Evolutionary conservation across 1,140 invertebrate species (phyloP).

Genomic region (Meteorus sp.): DNA sequence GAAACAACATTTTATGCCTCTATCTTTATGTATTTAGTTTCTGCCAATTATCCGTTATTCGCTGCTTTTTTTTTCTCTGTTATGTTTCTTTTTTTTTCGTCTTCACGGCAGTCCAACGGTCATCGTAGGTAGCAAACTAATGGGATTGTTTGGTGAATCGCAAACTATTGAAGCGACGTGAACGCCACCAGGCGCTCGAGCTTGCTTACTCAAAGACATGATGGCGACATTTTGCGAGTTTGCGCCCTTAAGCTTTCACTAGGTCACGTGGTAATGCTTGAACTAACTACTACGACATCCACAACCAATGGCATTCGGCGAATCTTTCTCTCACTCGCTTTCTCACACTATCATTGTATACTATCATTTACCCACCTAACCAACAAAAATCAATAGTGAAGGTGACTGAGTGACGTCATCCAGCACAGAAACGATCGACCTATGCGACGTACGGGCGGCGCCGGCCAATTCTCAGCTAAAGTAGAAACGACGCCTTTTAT

Average conservation of each 20-base stretch:
- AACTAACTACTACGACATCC: slow-evolving; percentile 1
- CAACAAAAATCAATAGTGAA: slow-evolving; percentile 52
- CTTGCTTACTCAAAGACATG: neutral
- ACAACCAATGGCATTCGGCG: slow-evolving; percentile 20
- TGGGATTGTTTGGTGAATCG: neutral
- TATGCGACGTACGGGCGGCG: slow-evolving; percentile 52
- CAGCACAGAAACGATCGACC: slow-evolving; percentile 52
- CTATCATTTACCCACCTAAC: neutral
- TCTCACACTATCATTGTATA: neutral
- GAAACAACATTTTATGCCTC: too few species aligned
- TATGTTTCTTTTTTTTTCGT: neutral
- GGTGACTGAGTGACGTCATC: slow-evolving; percentile 50
- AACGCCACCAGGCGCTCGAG: neutral
- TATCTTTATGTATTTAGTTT: too few species aligned
- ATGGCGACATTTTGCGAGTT: neutral
- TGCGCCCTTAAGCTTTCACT: neutral
- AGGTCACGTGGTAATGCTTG: slow-evolving; percentile 15
- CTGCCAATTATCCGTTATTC: too few species aligned
- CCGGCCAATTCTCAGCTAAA: slow-evolving; percentile 57
- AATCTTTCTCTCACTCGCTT: neutral
- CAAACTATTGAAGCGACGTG: neutral
- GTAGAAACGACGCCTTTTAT: slow-evolving; percentile 35
- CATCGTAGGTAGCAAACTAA: slow-evolving; percentile 17
- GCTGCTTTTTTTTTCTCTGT: neutral
- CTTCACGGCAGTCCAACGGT: slow-evolving; percentile 6